Evolutionary conservation across 2,888 invertebrate genomes (phyloP), one percentile per base, ranked within the genome.

Genomic region (Lepeophtheirus nordmannii): DNA sequence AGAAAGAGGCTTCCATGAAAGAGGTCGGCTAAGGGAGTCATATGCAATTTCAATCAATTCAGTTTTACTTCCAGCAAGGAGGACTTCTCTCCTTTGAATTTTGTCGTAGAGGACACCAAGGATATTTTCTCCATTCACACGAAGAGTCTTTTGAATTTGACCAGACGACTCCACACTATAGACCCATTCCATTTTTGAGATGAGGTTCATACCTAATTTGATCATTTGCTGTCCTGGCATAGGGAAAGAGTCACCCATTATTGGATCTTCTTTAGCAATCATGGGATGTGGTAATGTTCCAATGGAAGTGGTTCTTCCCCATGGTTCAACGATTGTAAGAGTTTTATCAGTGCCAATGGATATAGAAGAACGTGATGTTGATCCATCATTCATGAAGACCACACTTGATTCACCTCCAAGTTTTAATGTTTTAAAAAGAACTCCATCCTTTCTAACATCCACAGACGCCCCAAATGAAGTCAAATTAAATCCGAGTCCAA

Each of bases 21-120:
- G 61, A 39, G 70, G 69, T 58, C 69, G 60, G 7, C 69, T 69
- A 39, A 67, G 38, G 9, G 22, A n/a, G 39, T 70, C 70, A 65
- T 70, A 70, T 8, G 67, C 67, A 12, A 69, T 67, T 67, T 70
- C 69, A 57, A 70, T 67, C 8, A 70, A 67, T 8, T 89, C 90
- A 12, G 89, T 89, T 77, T 89, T 89, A 65, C 89, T 87, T 67
- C 88, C 88, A 72, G 57, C 22, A 22, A 56, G 38, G 9, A 65
- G 58, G 12, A 65, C 39, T 39, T 65, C 58, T 37, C 58, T 58
- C 10, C 58, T 46, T 57, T 65, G 71, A 12, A 71, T 23, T 39
- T 65, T 65, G 69, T 76, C 74, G 68, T 76, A 78, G 68, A 77
- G 76, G 38, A 77, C 72, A 0, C 75, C 74, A 67, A 78, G 70